Percentiles rank a stretch among this genome's conserved stretches.
Evolutionary conservation across 2,888 invertebrate species (phyloP).

Genomic region (Agapetus fuscipes): DNA sequence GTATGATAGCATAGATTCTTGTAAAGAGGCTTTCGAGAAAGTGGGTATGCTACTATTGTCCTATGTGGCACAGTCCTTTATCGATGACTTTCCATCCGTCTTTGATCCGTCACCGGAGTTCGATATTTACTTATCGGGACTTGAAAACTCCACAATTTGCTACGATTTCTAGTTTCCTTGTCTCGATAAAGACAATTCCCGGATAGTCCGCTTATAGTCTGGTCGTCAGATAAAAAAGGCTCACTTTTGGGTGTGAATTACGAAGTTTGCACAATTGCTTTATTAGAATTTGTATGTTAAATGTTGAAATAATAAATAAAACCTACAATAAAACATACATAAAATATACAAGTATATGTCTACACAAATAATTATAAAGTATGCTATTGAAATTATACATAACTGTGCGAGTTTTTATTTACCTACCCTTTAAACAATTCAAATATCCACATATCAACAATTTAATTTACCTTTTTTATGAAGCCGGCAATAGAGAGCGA

Average conservation of each 20-base stretch:
- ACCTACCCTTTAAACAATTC: slow-evolving; percentile 9
- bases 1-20: too few relatives aligned
- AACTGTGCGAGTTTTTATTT: slow-evolving; percentile 1
- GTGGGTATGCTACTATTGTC: too few relatives aligned
- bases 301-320: slow-evolving; percentile 3
- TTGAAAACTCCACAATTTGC: too few relatives aligned
- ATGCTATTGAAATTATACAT: slow-evolving; percentile 9
- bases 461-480: too few relatives aligned
- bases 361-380: slow-evolving; percentile 8
- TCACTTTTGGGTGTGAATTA: slow-evolving; percentile 1
- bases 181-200: too few relatives aligned
- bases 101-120: slow-evolving; percentile 8
- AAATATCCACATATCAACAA: slow-evolving; percentile 20
- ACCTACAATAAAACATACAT: slow-evolving; percentile 2
- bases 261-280: slow-evolving; percentile 16
- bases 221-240: neutral
- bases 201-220: neutral
- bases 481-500: neutral
- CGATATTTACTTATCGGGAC: too few relatives aligned
- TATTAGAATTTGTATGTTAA: slow-evolving; percentile 11
- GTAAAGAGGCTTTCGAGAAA: too few relatives aligned
- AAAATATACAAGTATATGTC: slow-evolving; percentile 9
- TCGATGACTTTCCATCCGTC: slow-evolving; percentile 7
- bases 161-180: too few relatives aligned
- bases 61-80: neutral